Percentiles rank a stretch among this genome's conserved stretches.
These are phyloP conservation scores for Strigamia crassipes DNA, from an alignment of 2,888 invertebrate species.

Conservation along the genomic window DNA sequence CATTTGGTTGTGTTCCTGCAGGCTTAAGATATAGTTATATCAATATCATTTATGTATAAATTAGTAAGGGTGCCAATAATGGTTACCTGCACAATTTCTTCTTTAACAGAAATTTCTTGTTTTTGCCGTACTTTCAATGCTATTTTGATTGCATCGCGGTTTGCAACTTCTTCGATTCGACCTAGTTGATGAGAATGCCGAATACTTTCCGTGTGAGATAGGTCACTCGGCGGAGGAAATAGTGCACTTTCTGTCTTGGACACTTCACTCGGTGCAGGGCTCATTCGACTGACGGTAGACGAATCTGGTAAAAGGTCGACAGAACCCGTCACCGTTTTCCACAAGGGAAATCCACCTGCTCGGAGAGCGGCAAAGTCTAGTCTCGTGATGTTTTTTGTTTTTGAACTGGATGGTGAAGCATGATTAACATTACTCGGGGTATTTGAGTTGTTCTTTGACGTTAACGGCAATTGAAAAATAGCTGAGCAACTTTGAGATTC, in stretches of 20 bases:
- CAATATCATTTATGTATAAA: neutral
- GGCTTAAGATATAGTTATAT: slow-evolving; percentile 14
- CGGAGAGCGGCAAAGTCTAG: slow-evolving; percentile 45
- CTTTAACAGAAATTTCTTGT: slow-evolving; percentile 51
- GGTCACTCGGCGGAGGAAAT: slow-evolving; percentile 54
- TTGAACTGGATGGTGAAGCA: slow-evolving; percentile 1
- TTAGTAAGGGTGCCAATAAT: neutral
- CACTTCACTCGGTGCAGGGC: slow-evolving; percentile 55
- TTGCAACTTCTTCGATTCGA: slow-evolving; percentile 52
- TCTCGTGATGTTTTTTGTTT: slow-evolving; percentile 48
- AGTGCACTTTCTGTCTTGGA: slow-evolving; percentile 55
- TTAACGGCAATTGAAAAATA: slow-evolving; percentile 14
- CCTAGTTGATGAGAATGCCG: slow-evolving; percentile 53
- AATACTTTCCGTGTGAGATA: slow-evolving; percentile 55
- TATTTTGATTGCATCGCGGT: slow-evolving; percentile 49
- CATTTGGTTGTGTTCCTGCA: slow-evolving; percentile 34
- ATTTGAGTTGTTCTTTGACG: neutral
- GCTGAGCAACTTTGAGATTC: neutral
- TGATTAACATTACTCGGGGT: neutral
- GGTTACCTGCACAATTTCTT: slow-evolving; percentile 13
- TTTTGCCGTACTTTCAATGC: slow-evolving; percentile 50
- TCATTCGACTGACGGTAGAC: slow-evolving; percentile 54
- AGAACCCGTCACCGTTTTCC: slow-evolving; percentile 52
- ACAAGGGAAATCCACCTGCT: slow-evolving; percentile 52
- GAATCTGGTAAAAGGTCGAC: slow-evolving; percentile 54